Percentiles rank a stretch among this genome's conserved stretches.
These are phyloP conservation scores for Struthio camelus DNA, from an alignment of 2,113 vertebrate species.

Conservation along the genomic window DNA sequence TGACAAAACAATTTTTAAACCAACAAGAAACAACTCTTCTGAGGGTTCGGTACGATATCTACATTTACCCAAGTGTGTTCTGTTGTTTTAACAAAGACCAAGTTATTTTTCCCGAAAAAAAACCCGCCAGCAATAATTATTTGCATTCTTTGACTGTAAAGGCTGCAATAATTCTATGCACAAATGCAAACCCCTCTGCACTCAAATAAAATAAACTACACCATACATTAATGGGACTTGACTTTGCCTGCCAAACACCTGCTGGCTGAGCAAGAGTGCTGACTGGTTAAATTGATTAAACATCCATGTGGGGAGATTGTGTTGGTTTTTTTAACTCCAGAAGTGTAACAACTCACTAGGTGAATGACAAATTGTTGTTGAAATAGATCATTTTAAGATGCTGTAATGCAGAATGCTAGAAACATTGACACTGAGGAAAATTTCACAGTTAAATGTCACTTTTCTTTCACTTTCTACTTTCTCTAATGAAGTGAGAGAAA, in stretches of 20 bases:
- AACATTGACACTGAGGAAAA: neutral
- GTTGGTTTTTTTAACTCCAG: conserved; percentile 23
- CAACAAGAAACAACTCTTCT: neutral
- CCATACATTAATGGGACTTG: neutral
- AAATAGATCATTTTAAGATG: conserved; percentile 8
- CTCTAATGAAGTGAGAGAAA: neutral
- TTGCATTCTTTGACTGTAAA: neutral
- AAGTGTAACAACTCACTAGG: conserved; percentile 6
- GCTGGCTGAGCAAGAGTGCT: conserved; percentile 12
- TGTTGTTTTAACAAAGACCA: neutral
- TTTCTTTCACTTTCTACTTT: neutral
- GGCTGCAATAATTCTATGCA: neutral
- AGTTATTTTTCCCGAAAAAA: neutral
- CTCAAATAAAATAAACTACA: conserved; percentile 32
- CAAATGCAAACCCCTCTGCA: neutral
- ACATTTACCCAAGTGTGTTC: neutral
- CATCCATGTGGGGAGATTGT: neutral
- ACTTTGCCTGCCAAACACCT: conserved; percentile 45
- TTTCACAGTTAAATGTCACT: neutral
- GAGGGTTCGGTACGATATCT: neutral
- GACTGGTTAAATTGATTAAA: conserved; percentile 47
- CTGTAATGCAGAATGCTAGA: neutral
- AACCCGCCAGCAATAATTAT: conserved; percentile 5
- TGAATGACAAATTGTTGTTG: neutral
- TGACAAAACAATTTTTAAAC: neutral